Conservation (phyloP, 1,140 invertebrate genomes). For the Babylonia areolata region DNA sequence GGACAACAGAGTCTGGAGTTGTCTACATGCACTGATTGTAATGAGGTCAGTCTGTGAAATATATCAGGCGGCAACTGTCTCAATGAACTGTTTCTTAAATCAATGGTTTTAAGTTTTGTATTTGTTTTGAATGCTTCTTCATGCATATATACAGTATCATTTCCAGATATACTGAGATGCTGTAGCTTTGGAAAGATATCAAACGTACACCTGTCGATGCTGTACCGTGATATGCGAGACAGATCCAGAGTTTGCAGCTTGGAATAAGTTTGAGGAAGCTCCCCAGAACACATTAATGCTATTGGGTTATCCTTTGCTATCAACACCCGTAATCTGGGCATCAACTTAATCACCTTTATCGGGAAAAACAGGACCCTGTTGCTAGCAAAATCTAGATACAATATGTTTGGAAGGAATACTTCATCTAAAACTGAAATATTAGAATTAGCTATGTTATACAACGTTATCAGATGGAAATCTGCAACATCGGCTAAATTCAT, state of each 20-base stretch:
- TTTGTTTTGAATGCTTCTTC: constrained; percentile 12
- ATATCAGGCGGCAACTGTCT: background rate
- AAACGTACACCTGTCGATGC: background rate
- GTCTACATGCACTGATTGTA: background rate
- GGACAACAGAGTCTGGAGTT: background rate
- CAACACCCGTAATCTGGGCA: constrained; percentile 21
- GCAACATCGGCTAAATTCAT: background rate
- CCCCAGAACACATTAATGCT: background rate
- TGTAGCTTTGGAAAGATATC: background rate
- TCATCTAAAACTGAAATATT: background rate
- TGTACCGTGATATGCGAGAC: background rate
- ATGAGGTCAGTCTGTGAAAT: background rate
- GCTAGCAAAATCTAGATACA: background rate
- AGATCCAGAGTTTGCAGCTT: background rate
- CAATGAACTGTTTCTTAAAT: background rate
- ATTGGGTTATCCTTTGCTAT: constrained; percentile 42
- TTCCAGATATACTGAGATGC: constrained; percentile 15
- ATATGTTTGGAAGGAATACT: background rate
- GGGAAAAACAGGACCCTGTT: background rate
- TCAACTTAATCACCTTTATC: background rate
- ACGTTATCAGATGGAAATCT: background rate
- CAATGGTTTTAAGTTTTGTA: background rate
- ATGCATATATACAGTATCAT: constrained; percentile 18
- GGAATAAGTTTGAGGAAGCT: background rate
- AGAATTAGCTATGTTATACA: background rate